phyloP scores from a whole-genome alignment of 2,888 invertebrate species.

The Euproctis similis region DNA sequence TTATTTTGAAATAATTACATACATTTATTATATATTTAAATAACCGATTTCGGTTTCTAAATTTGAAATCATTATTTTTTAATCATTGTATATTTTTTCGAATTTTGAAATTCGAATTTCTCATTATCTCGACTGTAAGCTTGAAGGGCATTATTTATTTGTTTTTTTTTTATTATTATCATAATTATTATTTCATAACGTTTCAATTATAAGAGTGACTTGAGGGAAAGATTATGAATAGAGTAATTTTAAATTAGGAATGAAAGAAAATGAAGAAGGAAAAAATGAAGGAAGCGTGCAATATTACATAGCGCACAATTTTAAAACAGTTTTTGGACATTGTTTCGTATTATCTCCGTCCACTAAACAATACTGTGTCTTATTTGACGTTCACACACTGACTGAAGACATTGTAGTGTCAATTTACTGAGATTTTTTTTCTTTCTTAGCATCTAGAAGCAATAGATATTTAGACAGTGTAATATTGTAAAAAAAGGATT shows the following conservation, averaged over 20 bases:
- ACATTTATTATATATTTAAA: conserved; percentile 10
- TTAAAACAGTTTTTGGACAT: conserved; percentile 45
- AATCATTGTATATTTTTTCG: conserved; percentile 28
- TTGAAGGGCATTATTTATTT: conserved; percentile 59
- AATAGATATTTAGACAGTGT: conserved; percentile 16
- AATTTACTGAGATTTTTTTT: conserved; percentile 10
- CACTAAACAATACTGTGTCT: conserved; percentile 49
- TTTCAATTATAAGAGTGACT: conserved; percentile 24
- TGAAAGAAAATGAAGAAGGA: too few species aligned
- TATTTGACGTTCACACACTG: conserved; percentile 34
- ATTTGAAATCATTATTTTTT: too few species aligned
- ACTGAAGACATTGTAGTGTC: conserved; percentile 24
- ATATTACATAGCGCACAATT: conserved; percentile 57
- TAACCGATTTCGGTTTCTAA: too few species aligned
- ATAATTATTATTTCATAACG: conserved; percentile 32
- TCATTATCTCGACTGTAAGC: conserved; percentile 42
- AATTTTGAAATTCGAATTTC: conserved; percentile 24
- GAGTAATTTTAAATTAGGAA: conserved; percentile 13
- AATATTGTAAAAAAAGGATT: too few species aligned
- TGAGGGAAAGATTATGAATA: conserved; percentile 21
- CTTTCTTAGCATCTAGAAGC: conserved; percentile 14
- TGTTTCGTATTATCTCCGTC: conserved; percentile 61
- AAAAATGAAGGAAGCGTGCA: too few species aligned
- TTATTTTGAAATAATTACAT: conserved; percentile 15
- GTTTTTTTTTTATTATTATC: too few species aligned